These are phyloP conservation scores for Sinopyrophorus schimmeli DNA, from an alignment of 2,888 invertebrate genomes.

Conservation along the genomic window DNA sequence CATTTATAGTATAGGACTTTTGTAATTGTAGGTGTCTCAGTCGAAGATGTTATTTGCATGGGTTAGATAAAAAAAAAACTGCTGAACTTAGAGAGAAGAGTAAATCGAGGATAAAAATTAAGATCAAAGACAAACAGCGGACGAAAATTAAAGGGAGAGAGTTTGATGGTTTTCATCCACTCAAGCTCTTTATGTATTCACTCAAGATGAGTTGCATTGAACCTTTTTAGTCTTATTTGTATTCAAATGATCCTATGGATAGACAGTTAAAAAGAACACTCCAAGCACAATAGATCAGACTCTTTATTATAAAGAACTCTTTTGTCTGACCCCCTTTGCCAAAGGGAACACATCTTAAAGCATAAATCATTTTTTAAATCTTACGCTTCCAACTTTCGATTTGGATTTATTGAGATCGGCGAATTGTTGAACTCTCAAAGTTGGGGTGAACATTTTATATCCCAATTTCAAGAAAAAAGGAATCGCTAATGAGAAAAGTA, in stretches of 20 bases:
- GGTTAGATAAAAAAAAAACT: too few species aligned
- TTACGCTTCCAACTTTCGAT: conserved; percentile 11
- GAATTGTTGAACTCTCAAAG: conserved; percentile 16
- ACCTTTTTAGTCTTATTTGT: conserved; percentile 23
- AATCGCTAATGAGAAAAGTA: too few species aligned
- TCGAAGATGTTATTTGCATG: background rate
- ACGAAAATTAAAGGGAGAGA: too few species aligned
- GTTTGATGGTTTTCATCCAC: too few species aligned
- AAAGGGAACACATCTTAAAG: conserved; percentile 21
- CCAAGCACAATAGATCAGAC: conserved; percentile 22
- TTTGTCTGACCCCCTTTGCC: conserved; percentile 28
- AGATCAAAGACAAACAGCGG: too few species aligned
- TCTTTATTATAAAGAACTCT: conserved; percentile 26
- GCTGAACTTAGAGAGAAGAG: too few species aligned
- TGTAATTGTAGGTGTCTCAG: background rate
- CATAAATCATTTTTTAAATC: conserved; percentile 33
- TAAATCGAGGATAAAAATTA: too few species aligned
- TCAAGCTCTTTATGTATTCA: too few species aligned
- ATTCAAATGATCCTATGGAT: conserved; percentile 21
- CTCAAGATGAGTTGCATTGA: conserved; percentile 10
- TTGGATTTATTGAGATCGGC: conserved; percentile 10
- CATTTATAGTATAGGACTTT: background rate
- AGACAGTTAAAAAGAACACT: conserved; percentile 24
- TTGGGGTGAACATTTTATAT: too few species aligned
- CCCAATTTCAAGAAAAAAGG: too few species aligned